Conservation (phyloP, 2,113 vertebrate species). For the Erpornis zantholeuca region DNA sequence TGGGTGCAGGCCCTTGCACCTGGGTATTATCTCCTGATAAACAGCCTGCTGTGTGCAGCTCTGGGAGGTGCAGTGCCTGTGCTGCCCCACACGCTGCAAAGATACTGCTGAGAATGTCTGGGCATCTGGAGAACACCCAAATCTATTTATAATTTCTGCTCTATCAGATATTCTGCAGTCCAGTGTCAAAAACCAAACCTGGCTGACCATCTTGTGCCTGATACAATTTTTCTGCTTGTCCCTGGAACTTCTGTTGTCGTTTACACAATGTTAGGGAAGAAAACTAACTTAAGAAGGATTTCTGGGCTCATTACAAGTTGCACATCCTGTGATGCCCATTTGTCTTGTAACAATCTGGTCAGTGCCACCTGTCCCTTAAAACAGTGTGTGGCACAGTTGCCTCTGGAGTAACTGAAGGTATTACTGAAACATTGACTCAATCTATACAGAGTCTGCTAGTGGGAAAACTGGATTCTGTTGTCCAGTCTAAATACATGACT, state of each 20-base stretch:
- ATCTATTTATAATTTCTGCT: not conserved
- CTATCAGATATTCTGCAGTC: not conserved
- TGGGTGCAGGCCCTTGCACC: not conserved
- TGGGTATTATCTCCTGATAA: not conserved
- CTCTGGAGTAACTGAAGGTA: not conserved
- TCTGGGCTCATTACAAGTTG: accelerated
- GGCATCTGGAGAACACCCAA: not conserved
- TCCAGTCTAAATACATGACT: not conserved
- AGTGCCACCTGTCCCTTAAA: not conserved
- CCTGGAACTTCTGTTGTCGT: not conserved
- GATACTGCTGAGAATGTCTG: not conserved
- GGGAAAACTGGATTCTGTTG: not conserved
- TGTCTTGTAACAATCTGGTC: not conserved
- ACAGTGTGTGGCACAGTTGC: not conserved
- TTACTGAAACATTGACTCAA: not conserved
- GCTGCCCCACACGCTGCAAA: not conserved
- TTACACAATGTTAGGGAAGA: not conserved
- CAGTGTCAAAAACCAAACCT: not conserved
- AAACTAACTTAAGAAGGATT: not conserved
- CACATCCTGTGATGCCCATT: not conserved
- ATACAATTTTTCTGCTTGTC: not conserved
- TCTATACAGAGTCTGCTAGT: not conserved
- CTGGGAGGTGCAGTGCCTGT: not conserved
- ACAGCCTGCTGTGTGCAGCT: not conserved
- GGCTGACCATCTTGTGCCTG: not conserved